Percentiles rank a stretch among this genome's conserved stretches.
These are phyloP conservation scores for Microcebus murinus DNA, from an alignment of 2,113 vertebrate genomes.

Conservation along the genomic window DNA sequence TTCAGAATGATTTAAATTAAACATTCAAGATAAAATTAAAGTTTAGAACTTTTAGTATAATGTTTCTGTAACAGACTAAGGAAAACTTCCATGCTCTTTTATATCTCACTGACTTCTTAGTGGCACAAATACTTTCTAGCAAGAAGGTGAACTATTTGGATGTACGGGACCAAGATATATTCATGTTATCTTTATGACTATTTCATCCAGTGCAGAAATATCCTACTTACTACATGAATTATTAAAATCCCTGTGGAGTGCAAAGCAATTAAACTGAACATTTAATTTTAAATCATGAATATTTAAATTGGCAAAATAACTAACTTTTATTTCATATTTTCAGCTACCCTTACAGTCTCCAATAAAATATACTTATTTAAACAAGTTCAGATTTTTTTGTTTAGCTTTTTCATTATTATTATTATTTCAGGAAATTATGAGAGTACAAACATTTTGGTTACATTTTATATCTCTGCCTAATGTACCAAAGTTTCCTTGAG, in stretches of 20 bases:
- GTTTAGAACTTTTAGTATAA: background rate
- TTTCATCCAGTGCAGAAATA: background rate
- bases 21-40: background rate
- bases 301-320: conserved; percentile 58
- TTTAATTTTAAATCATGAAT: conserved; percentile 61
- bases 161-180: background rate
- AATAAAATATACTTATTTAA: conserved; percentile 44
- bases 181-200: background rate
- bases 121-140: background rate
- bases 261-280: conserved; percentile 53
- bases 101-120: background rate
- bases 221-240: background rate
- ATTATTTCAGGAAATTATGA: too few species aligned
- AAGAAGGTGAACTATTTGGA: background rate
- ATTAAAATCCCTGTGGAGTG: background rate
- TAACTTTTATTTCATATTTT: conserved; percentile 7
- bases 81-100: background rate
- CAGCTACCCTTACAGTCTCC: background rate
- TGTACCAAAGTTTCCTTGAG: background rate
- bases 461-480: too few species aligned
- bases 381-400: background rate
- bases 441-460: too few species aligned
- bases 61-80: background rate
- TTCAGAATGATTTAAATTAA: background rate
- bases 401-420: too few species aligned